phyloP scores from a whole-genome alignment of 2,797 vertebrate genomes.

The Somateria mollissima region DNA sequence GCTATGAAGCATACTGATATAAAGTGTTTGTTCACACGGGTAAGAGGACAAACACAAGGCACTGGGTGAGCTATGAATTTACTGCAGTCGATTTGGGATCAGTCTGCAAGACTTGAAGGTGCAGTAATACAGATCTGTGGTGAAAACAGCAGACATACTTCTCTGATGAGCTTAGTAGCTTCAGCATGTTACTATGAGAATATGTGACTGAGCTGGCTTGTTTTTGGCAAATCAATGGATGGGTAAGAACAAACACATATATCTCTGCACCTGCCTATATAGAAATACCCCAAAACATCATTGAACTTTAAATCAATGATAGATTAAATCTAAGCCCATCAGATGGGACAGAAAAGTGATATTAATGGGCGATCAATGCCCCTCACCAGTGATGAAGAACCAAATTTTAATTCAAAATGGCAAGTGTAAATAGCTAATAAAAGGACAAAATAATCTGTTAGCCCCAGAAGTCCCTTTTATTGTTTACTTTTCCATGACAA shows the following conservation, averaged over 20 bases:
- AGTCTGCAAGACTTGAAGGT: neutral
- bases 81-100: neutral
- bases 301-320: neutral
- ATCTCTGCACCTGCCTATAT: neutral
- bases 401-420: neutral
- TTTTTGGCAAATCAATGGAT: neutral
- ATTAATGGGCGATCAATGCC: neutral
- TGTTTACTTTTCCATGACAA: neutral
- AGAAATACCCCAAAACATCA: neutral
- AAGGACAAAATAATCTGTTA: neutral
- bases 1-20: neutral
- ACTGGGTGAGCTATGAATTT: neutral
- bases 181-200: neutral
- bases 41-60: neutral
- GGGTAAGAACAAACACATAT: neutral
- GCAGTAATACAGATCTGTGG: neutral
- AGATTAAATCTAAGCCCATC: neutral
- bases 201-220: neutral
- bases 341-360: neutral
- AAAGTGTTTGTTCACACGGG: neutral
- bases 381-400: neutral
- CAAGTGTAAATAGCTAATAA: neutral
- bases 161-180: neutral
- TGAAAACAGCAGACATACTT: neutral
- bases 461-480: neutral